These are phyloP conservation scores for Celastrina argiolus DNA, from an alignment of 2,888 invertebrate species.

Conservation along the genomic window DNA sequence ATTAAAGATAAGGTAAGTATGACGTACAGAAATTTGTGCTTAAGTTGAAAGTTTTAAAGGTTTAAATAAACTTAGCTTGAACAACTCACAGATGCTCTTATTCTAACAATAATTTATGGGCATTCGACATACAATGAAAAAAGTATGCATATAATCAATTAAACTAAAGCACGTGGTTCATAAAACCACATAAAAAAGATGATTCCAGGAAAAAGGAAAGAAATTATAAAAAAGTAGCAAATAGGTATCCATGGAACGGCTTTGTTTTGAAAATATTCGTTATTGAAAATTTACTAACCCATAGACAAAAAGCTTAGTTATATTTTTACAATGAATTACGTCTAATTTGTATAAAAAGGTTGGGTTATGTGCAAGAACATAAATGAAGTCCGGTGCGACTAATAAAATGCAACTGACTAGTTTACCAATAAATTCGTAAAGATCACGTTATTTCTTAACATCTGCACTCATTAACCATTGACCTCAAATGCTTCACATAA, in stretches of 20 bases:
- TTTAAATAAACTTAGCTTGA: constrained; percentile 8
- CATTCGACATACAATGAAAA: neutral
- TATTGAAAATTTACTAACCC: neutral
- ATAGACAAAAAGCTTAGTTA: neutral
- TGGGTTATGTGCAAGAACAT: constrained; percentile 18
- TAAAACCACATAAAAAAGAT: neutral
- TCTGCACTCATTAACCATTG: constrained; percentile 9
- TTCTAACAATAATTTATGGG: neutral
- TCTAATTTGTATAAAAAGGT: constrained; percentile 15
- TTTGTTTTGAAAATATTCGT: neutral
- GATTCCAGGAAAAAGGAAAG: neutral
- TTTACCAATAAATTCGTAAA: constrained; percentile 58
- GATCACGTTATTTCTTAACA: constrained; percentile 35
- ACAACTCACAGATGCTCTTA: constrained; percentile 11
- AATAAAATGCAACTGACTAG: constrained; percentile 39
- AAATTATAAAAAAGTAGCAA: neutral
- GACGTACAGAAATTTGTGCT: constrained; percentile 12
- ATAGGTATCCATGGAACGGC: neutral
- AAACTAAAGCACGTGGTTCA: neutral
- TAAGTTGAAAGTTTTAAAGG: constrained; percentile 11
- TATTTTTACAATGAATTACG: constrained; percentile 5
- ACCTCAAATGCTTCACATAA: constrained; percentile 1
- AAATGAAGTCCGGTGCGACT: constrained; percentile 18
- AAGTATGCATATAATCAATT: neutral
- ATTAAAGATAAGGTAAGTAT: constrained; percentile 15